Base-by-base conservation (phyloP, 2,888 invertebrate genomes). In the Lathronympha strigana region DNA sequence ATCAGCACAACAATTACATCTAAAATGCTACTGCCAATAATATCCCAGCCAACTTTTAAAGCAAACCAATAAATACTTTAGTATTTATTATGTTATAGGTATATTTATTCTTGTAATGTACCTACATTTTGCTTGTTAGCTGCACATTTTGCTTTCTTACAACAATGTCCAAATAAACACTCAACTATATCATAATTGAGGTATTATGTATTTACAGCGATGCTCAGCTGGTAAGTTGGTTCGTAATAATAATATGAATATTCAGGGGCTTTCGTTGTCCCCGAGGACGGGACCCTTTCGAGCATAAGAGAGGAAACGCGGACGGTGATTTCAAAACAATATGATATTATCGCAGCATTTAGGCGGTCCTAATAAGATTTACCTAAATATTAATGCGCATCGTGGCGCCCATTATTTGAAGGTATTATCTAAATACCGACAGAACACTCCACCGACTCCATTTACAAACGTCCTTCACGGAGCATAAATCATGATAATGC, bases 341-440 rank as follows among this genome's bases (percentile, higher is more conserved):
- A 85, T 83, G 91, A 91, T 91, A 88, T 91, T 90, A 91, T 91
- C 91, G 85, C 86, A 76, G 86, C 84, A 85, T 90, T 90, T 89
- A 89, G 86, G 82, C 87, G 86, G 86, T 84, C 86, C 89, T 92
- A 92, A 91, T 91, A 92, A 91, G 91, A 92, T 92, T 91, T 90
- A 85, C 89, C 84, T 90, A 86, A 90, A 88, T 90, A 90, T 90
- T 90, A 89, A 90, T 88, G 85, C 89, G 89, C 90, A 87, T 87
- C 89, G 87, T 74, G 79, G 89, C 84, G 80, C 89, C 91, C 83
- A 89, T 90, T 91, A 90, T 91, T 88, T 81, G 75, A 77, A 80
- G 83, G 87, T 84, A 89, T 90, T 88, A 87, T 87, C 86, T 85
- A 82, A 86, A 85, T 81, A 87, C 80, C 77, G 77, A 71, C 78